Evolutionary conservation across 2,888 invertebrate species (phyloP).

Genomic region (Nudaria mundana): DNA sequence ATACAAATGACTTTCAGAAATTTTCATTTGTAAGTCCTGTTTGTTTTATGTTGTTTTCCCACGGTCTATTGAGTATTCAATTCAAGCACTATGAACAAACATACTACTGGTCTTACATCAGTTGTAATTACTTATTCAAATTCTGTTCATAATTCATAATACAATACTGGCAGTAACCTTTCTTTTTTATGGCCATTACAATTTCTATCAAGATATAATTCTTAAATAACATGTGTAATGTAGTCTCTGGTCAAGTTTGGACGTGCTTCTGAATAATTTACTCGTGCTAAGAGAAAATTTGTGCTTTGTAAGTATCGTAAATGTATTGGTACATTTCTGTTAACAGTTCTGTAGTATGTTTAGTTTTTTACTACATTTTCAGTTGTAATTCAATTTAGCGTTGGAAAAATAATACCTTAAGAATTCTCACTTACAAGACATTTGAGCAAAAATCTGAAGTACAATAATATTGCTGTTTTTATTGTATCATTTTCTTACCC

Average conservation of each 20-base stretch:
- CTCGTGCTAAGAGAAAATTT: constrained; percentile 5
- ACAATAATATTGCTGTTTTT: neutral
- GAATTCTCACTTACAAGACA: too few species aligned
- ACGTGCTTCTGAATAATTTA: constrained; percentile 20
- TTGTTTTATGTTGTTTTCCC: constrained; percentile 58
- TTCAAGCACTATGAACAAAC: constrained; percentile 40
- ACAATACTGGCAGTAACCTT: constrained; percentile 45
- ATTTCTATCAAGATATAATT: constrained; percentile 43
- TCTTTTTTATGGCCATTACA: constrained; percentile 40
- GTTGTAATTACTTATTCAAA: constrained; percentile 65
- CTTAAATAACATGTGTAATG: constrained; percentile 21
- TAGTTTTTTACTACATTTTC: neutral
- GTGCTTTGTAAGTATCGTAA: constrained; percentile 2
- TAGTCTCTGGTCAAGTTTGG: constrained; percentile 21
- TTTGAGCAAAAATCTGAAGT: neutral
- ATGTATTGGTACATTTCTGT: constrained; percentile 2
- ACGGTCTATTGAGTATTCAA: constrained; percentile 62
- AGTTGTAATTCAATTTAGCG: neutral
- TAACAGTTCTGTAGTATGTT: neutral
- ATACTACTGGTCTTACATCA: constrained; percentile 41
- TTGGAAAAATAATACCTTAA: too few species aligned
- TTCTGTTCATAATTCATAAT: constrained; percentile 47
- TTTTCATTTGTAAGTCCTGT: constrained; percentile 31
- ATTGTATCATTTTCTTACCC: too few species aligned
- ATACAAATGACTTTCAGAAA: constrained; percentile 30